Evolutionary conservation across 2,797 vertebrate species (phyloP).

Genomic region (Hydrophis major): DNA sequence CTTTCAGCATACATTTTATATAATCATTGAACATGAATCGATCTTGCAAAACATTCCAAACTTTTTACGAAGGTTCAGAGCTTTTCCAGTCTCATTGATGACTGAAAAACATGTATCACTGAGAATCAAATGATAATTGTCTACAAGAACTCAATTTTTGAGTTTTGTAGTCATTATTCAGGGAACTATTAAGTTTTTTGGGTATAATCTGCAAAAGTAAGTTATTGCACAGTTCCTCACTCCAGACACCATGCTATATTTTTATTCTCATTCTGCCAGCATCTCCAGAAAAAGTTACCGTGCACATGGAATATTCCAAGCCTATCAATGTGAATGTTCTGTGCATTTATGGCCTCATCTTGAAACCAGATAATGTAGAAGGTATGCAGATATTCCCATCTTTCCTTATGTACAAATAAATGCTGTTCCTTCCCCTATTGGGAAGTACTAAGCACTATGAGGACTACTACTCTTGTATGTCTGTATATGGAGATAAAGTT

Average conservation of each 20-base stretch:
- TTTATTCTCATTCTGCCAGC: background rate
- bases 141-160: background rate
- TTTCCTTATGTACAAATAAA: background rate
- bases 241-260: background rate
- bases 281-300: background rate
- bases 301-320: background rate
- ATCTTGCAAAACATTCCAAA: conserved; percentile 57
- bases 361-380: background rate
- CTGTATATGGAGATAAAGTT: background rate
- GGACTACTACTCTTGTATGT: background rate
- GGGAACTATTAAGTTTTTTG: background rate
- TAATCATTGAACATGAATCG: conserved; percentile 65
- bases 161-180: background rate
- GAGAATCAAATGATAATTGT: background rate
- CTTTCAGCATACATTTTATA: conserved; percentile 48
- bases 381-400: background rate
- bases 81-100: background rate
- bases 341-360: background rate
- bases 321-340: background rate
- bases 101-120: background rate
- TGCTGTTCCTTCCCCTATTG: background rate
- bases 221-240: background rate
- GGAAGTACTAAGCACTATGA: background rate
- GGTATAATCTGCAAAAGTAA: background rate
- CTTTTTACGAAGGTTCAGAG: conserved; percentile 35